Evolutionary conservation across 2,113 vertebrate genomes (phyloP).

Genomic region (Odocoileus virginianus): DNA sequence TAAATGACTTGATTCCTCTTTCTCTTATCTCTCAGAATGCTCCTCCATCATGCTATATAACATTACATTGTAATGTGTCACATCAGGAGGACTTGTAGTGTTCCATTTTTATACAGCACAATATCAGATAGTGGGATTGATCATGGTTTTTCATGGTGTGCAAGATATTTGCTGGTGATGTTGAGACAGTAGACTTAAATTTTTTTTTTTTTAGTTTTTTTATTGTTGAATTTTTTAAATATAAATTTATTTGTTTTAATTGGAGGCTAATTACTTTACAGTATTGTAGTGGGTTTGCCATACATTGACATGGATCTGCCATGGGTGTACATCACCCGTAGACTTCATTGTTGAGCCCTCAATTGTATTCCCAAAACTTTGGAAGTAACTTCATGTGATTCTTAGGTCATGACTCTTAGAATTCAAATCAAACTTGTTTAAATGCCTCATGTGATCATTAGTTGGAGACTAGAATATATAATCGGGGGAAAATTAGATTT

Average conservation of each 20-base stretch:
- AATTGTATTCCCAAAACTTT: not conserved
- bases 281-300: no score
- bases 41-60: not conserved
- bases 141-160: not conserved
- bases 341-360: not conserved
- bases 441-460: not conserved
- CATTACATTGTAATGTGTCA: not conserved
- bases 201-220: no score
- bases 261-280: no score
- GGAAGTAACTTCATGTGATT: not conserved
- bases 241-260: no score
- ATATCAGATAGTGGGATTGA: not conserved
- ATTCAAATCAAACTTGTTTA: conserved; percentile 5
- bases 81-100: not conserved
- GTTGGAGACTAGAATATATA: not conserved
- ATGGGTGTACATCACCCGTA: no score
- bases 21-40: not conserved
- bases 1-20: not conserved
- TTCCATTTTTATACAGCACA: not conserved
- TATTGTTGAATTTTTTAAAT: no score
- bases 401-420: not conserved
- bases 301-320: no score
- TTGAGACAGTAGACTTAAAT: not conserved
- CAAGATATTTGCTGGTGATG: not conserved
- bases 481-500: not conserved